These are phyloP conservation scores for Vimba vimba DNA, from an alignment of 2,113 vertebrate genomes.

Conservation along the genomic window DNA sequence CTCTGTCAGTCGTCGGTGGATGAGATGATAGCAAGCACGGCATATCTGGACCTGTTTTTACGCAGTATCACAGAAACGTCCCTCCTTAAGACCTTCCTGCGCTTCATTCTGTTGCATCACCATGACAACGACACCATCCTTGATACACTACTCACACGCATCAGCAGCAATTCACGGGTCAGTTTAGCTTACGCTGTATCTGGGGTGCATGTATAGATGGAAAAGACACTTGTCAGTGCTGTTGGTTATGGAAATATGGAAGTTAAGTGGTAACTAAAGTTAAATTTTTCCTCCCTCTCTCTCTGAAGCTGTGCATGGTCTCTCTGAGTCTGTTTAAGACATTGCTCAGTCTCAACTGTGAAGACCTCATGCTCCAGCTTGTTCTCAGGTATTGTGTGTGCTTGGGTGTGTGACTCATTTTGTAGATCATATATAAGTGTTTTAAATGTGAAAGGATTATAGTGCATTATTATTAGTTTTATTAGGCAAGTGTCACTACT, in stretches of 20 bases:
- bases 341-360: constrained; percentile 92
- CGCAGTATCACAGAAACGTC: constrained; percentile 89
- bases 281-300: not conserved
- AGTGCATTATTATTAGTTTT: not conserved
- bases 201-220: not conserved
- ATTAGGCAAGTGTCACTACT: not conserved
- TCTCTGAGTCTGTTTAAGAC: constrained; percentile 96
- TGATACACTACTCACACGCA: constrained; percentile 90
- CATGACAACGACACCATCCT: constrained; percentile 93
- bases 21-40: constrained; percentile 96
- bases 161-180: constrained; percentile 95
- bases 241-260: constrained; percentile 11
- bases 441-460: not conserved
- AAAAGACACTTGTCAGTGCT: not conserved
- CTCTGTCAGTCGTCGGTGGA: constrained; percentile 86
- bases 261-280: not conserved
- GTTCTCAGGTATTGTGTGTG: constrained; percentile 80
- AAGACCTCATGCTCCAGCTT: constrained; percentile 95
- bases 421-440: not conserved
- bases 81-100: constrained; percentile 93
- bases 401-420: constrained; percentile 20
- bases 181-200: constrained; percentile 53
- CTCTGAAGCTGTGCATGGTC: constrained; percentile 92
- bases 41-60: constrained; percentile 96
- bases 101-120: constrained; percentile 91